Base-by-base conservation (phyloP, 2,888 invertebrate species). In the Blastobasis adustella region DNA sequence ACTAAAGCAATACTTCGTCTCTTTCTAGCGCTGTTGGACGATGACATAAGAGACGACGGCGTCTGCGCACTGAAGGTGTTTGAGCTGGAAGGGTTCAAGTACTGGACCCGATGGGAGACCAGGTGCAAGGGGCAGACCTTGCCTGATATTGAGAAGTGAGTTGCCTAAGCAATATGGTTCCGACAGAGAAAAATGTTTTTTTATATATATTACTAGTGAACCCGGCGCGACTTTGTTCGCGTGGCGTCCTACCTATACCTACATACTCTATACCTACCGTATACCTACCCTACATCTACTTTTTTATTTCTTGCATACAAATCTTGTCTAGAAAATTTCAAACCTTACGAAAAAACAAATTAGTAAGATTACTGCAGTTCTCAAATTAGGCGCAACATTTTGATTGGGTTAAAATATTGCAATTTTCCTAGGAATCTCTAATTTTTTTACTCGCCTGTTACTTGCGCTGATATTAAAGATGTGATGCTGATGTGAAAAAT, bases 61-160 rank as follows among this genome's bases (percentile, higher is more conserved):
- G 59, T 59, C 0, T 89, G 89, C 52, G 89, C 89, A 0, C 53
- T 73, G 41, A 79, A 75, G 52, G 78, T 89, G 10, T 89, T 88
- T 48, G 83, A 84, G 3, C 63, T 59, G 38, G 85, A 87, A 69
- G 89, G 89, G 0, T 89, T 89, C 62, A 85, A 88, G 59, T 86
- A 86, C 54, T 89, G 89, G 89, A 54, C 74, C 3, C 82, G 81
- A 48, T 89, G 89, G 89, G 82, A 82, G 48, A 66, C 73, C 0
- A 58, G 87, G 49, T 89, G 89, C 56, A 88, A 86, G 55, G 83
- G 84, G 0, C 79, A 84, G 3, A 45, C 58, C 0, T 56, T 89
- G 5, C 87, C 89, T 10, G 89, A 89, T 55, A 77, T 88, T 56
- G 83, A 85, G 38, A 86, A 85, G 86, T 88, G 65, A 71, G 79